A percentile compares a stretch with the other conserved stretches of the same genome.
phyloP scores from a whole-genome alignment of 2,888 invertebrate genomes.

The Empis stercorea region DNA sequence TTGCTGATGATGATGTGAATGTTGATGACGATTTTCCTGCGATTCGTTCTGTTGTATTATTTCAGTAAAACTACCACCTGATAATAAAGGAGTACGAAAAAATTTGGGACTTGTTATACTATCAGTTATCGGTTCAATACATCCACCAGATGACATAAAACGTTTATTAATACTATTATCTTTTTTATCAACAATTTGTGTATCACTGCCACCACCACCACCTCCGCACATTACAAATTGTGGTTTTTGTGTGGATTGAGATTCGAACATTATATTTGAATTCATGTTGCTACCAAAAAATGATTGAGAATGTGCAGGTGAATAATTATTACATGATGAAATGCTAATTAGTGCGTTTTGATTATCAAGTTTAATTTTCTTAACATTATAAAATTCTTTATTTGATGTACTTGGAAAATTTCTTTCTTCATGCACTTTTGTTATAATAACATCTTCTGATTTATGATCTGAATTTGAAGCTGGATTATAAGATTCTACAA shows the following conservation, averaged over 20 bases:
- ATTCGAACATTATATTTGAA: not conserved
- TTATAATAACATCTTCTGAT: conserved; percentile 28
- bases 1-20: conserved; percentile 37
- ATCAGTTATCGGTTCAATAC: conserved; percentile 48
- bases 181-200: conserved; percentile 15
- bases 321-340: not conserved
- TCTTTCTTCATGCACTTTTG: conserved; percentile 29
- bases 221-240: conserved; percentile 14
- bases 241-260: not conserved
- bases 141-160: conserved; percentile 32
- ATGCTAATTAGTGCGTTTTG: conserved; percentile 1
- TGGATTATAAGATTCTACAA: conserved; percentile 52
- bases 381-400: not conserved
- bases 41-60: conserved; percentile 24
- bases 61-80: conserved; percentile 65
- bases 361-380: conserved; percentile 8
- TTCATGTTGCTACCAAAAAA: not conserved
- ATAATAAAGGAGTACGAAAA: conserved; percentile 67
- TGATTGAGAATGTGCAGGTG: not conserved
- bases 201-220: conserved; percentile 19
- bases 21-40: conserved; percentile 17
- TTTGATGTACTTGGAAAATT: not conserved
- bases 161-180: conserved; percentile 47
- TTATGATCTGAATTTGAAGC: conserved; percentile 19
- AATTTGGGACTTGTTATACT: conserved; percentile 55